These are phyloP conservation scores for Melanostigma gelatinosum DNA, from an alignment of 2,113 vertebrate species.

Conservation along the genomic window DNA sequence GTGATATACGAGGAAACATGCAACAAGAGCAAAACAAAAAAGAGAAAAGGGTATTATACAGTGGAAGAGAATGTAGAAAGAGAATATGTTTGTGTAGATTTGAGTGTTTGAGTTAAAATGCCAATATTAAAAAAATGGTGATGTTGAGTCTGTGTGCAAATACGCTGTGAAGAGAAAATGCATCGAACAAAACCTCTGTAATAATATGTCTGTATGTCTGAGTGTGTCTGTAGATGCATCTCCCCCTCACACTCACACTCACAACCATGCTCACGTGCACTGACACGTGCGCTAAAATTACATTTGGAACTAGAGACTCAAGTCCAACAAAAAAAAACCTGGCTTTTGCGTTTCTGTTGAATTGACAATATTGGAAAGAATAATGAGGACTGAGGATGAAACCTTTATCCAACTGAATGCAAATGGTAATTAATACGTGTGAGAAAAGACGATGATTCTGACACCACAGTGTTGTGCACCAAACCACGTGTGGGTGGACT, in stretches of 20 bases:
- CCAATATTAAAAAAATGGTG: not conserved
- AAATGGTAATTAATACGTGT: not conserved
- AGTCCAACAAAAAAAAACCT: not conserved
- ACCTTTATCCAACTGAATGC: not conserved
- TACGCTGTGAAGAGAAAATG: not conserved
- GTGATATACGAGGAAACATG: not conserved
- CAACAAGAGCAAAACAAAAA: not conserved
- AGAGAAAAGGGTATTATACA: not conserved
- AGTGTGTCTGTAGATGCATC: not conserved
- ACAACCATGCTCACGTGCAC: not conserved
- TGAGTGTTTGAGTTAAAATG: conserved; percentile 1
- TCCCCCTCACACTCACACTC: not conserved
- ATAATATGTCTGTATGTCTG: not conserved
- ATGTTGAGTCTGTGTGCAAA: not conserved
- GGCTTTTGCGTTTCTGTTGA: not conserved
- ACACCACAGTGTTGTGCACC: not conserved
- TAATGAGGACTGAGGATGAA: not conserved
- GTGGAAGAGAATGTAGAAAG: conserved; percentile 4
- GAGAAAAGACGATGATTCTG: not conserved
- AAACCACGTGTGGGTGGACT: not conserved
- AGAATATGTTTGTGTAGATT: not conserved
- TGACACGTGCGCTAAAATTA: not conserved
- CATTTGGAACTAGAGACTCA: not conserved
- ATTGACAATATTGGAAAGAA: not conserved
- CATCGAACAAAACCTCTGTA: not conserved